Conservation (phyloP, 2,113 vertebrate species). For the Rhinogobius similis region DNA sequence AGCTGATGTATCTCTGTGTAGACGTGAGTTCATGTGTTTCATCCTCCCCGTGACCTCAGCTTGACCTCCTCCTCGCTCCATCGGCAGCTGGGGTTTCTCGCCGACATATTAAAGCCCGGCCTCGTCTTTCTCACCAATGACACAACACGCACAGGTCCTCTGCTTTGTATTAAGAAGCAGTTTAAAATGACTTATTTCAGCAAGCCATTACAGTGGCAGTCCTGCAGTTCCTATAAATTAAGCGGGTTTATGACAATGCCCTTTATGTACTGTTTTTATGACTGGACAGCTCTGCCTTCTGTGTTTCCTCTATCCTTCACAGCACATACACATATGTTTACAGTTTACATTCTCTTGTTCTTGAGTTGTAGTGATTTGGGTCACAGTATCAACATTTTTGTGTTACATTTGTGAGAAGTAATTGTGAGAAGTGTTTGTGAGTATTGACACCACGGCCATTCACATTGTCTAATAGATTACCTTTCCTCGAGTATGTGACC, state of each 20-base stretch:
- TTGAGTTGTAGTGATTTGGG: constrained; percentile 37
- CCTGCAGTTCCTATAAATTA: constrained; percentile 48
- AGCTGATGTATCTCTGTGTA: background rate
- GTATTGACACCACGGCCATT: too few species aligned
- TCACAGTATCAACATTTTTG: too few species aligned
- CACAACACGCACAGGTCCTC: constrained; percentile 8
- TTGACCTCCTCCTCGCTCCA: constrained; percentile 15
- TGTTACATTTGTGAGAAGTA: too few species aligned
- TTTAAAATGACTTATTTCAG: constrained; percentile 44
- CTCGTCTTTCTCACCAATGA: constrained; percentile 32
- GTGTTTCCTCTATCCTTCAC: constrained; percentile 11
- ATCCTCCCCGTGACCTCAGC: constrained; percentile 12
- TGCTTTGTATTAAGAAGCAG: constrained; percentile 50
- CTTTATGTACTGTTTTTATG: constrained; percentile 35
- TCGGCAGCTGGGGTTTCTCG: constrained; percentile 22
- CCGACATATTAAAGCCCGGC: constrained; percentile 19
- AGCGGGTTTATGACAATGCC: constrained; percentile 35
- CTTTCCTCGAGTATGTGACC: too few species aligned
- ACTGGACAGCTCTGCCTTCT: constrained; percentile 10
- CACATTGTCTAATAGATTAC: too few species aligned
- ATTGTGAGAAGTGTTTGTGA: too few species aligned
- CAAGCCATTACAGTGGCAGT: constrained; percentile 46
- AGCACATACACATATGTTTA: constrained; percentile 12
- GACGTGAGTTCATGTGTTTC: constrained; percentile 32
- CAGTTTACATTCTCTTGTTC: constrained; percentile 28